Evolutionary conservation across 2,797 vertebrate species (phyloP).

Genomic region (Pristis pectinata): DNA sequence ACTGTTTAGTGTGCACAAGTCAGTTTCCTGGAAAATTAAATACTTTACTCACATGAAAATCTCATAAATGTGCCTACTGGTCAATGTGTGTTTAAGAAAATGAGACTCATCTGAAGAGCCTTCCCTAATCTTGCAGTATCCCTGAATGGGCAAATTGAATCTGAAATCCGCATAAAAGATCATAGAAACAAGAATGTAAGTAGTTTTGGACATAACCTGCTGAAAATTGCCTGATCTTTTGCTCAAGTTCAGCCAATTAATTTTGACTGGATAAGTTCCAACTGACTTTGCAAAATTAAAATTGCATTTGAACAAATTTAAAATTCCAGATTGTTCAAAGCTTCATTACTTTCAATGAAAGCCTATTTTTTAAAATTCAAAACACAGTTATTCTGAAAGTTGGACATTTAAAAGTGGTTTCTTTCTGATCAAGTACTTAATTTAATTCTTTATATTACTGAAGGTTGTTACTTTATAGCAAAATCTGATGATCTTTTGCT

Average conservation of each 20-base stretch:
- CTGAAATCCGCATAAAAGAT: not conserved
- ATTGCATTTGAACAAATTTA: not conserved
- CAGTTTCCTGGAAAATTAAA: not conserved
- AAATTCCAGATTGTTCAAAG: conserved; percentile 17
- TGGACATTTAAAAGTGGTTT: not conserved
- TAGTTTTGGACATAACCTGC: not conserved
- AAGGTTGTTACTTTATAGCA: not conserved
- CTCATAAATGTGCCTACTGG: not conserved
- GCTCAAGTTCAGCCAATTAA: not conserved
- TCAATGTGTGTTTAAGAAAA: not conserved
- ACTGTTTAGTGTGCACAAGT: not conserved
- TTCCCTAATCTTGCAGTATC: not conserved
- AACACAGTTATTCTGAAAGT: not conserved
- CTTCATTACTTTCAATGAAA: not conserved
- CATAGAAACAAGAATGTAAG: not conserved
- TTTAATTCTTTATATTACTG: not conserved
- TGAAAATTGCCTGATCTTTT: not conserved
- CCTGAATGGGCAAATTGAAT: not conserved
- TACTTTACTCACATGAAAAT: not conserved
- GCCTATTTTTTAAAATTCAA: not conserved
- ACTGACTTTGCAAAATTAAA: not conserved
- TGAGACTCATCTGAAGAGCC: not conserved
- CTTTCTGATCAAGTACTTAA: not conserved
- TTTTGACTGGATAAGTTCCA: not conserved
- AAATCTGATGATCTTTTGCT: not conserved